Percentiles rank a stretch among this genome's conserved stretches.
Evolutionary conservation across 1,140 invertebrate species (phyloP).

Genomic region (Trichonephila clavipes): DNA sequence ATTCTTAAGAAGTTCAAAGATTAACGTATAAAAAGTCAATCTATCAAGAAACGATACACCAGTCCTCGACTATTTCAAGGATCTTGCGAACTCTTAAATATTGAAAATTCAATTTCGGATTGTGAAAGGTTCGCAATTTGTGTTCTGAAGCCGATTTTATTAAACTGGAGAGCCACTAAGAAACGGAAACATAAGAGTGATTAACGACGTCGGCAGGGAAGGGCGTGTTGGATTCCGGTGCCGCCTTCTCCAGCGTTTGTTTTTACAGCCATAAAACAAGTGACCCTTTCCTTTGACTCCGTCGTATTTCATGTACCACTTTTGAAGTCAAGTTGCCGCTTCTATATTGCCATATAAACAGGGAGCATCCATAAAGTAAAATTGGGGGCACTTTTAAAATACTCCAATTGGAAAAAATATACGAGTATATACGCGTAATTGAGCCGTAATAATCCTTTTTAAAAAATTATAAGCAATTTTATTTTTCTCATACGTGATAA

Average conservation of each 20-base stretch:
- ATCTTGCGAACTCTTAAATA: no score
- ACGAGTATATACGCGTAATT: no score
- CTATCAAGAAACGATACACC: no score
- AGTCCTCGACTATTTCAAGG: no score
- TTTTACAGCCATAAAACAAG: slow-evolving; percentile 76
- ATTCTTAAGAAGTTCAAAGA: no score
- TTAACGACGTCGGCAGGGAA: slow-evolving; percentile 49
- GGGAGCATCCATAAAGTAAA: slow-evolving; percentile 18
- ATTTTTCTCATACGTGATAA: no score
- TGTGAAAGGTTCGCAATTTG: background rate
- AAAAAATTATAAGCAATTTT: no score
- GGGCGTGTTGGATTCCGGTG: slow-evolving; percentile 3
- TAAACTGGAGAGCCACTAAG: background rate
- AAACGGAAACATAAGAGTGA: slow-evolving; percentile 60
- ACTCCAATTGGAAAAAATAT: no score
- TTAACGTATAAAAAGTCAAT: no score
- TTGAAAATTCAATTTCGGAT: background rate
- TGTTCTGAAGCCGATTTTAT: background rate
- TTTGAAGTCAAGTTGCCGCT: slow-evolving; percentile 62
- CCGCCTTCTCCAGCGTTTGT: slow-evolving; percentile 58
- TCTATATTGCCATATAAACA: background rate
- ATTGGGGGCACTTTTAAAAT: no score
- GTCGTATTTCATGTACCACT: slow-evolving; percentile 68
- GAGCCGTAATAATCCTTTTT: no score
- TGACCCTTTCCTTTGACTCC: slow-evolving; percentile 71